A percentile compares a stretch with the other conserved stretches of the same genome.
Evolutionary conservation across 2,797 vertebrate species (phyloP).

Genomic region (Spea hammondii): DNA sequence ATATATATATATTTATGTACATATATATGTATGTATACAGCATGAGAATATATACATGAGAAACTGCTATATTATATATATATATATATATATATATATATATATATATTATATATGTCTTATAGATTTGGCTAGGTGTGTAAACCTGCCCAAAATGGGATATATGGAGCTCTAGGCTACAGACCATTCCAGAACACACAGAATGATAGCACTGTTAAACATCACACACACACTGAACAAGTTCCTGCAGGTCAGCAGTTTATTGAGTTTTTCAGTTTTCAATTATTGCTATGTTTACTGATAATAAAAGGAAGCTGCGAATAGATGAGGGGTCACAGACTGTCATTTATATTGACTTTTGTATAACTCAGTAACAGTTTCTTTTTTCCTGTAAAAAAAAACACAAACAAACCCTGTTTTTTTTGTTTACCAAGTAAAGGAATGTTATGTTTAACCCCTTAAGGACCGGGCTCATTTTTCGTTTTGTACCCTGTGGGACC

Average conservation of each 20-base stretch:
- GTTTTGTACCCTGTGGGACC: too few relatives aligned
- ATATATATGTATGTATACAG: too few relatives aligned
- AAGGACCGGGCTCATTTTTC: too few relatives aligned
- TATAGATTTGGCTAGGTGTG: constrained; percentile 3
- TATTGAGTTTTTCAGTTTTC: constrained; percentile 43
- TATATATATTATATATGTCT: too few relatives aligned
- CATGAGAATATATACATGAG: not conserved
- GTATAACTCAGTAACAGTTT: constrained; percentile 10
- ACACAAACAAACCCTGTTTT: constrained; percentile 14
- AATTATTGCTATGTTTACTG: constrained; percentile 43
- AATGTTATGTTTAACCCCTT: not conserved
- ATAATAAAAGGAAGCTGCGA: constrained; percentile 36
- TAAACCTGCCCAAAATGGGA: constrained; percentile 36
- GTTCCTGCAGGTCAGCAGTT: constrained; percentile 33
- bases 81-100: too few relatives aligned
- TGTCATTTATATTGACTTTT: constrained; percentile 33
- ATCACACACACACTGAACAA: constrained; percentile 32
- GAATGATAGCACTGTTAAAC: constrained; percentile 35
- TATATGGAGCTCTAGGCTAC: constrained; percentile 8
- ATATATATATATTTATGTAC: too few relatives aligned
- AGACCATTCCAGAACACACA: constrained; percentile 19
- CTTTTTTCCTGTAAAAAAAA: constrained; percentile 18
- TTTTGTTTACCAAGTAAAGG: constrained; percentile 6
- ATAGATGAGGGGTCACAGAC: constrained; percentile 32
- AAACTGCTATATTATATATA: constrained; percentile 7